Percentiles rank a stretch among this genome's conserved stretches.
Evolutionary conservation across 1,140 invertebrate species (phyloP).

Genomic region (Trichonephila inaurata): DNA sequence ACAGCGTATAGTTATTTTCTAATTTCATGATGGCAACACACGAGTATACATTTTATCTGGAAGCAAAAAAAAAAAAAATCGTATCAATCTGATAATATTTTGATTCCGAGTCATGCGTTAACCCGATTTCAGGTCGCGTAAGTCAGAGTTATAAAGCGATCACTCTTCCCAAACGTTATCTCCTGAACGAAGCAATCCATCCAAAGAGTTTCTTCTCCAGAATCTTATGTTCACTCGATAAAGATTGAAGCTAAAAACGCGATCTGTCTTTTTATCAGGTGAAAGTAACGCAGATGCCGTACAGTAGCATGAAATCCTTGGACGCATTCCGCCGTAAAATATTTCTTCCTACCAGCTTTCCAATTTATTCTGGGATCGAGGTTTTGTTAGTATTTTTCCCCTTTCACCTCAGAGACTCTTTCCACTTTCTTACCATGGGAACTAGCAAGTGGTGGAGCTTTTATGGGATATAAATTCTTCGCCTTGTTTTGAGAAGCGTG

Average conservation of each 20-base stretch:
- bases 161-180: slow-evolving; percentile 22
- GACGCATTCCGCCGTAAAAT: slow-evolving; percentile 37
- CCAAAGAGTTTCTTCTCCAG: neutral
- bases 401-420: slow-evolving; percentile 31
- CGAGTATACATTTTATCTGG: neutral
- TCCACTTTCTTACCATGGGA: slow-evolving; percentile 36
- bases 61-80: neutral
- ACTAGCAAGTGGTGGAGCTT: slow-evolving; percentile 41
- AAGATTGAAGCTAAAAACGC: slow-evolving; percentile 53
- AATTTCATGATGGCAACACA: neutral
- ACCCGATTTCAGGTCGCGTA: slow-evolving; percentile 5
- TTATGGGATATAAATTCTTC: slow-evolving; percentile 48
- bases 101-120: slow-evolving; percentile 38
- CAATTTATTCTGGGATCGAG: slow-evolving; percentile 47
- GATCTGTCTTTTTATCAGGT: slow-evolving; percentile 49
- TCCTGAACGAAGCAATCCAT: neutral
- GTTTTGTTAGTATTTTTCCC: slow-evolving; percentile 36
- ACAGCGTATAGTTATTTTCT: neutral
- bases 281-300: slow-evolving; percentile 27
- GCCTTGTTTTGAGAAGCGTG: slow-evolving; percentile 32
- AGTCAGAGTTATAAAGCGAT: slow-evolving; percentile 46
- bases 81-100: slow-evolving; percentile 25
- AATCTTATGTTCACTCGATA: slow-evolving; percentile 24
- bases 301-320: slow-evolving; percentile 15
- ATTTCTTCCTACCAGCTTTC: slow-evolving; percentile 37